phyloP scores from a whole-genome alignment of 2,113 vertebrate species.

The human region GRCh38 chr12:108720001-108720500 shows the following conservation, averaged over 20 bases:
- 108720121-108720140: too few relatives aligned
- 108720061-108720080: too few relatives aligned
- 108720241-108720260: background rate
- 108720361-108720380: background rate
- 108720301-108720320: background rate
- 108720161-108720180: too few relatives aligned
- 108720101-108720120: too few relatives aligned
- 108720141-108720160: too few relatives aligned
- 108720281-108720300: conserved; percentile 8
- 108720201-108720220: too few relatives aligned
- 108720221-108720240: background rate
- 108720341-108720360: background rate
- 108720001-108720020: too few relatives aligned
- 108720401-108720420: background rate
- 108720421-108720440: background rate
- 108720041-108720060: too few relatives aligned
- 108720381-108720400: conserved; percentile 35
- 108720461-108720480: background rate
- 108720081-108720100: too few relatives aligned
- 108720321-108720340: background rate
- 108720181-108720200: too few relatives aligned
- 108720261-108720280: background rate
- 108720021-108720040: too few relatives aligned
- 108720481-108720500: conserved; percentile 13
- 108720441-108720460: background rate